These are phyloP conservation scores for Melopsittacus undulatus DNA, from an alignment of 2,797 vertebrate genomes.

Conservation along the genomic window DNA sequence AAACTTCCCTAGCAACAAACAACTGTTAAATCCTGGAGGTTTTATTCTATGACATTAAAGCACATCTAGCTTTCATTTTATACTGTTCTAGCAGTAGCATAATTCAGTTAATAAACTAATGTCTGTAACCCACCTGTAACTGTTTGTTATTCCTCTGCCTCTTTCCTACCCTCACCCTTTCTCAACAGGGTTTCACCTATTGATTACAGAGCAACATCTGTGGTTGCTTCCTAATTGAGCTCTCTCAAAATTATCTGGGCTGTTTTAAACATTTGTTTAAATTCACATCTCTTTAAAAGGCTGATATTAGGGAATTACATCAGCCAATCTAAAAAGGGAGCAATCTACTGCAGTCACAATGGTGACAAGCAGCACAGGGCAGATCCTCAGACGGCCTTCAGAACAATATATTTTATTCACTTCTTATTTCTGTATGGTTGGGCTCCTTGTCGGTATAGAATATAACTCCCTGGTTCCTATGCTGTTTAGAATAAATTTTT, in stretches of 20 bases:
- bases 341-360: background rate
- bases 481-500: background rate
- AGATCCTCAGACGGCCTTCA: background rate
- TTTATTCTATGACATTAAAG: background rate
- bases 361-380: background rate
- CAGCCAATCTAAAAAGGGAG: background rate
- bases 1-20: slow-evolving; percentile 22
- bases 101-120: background rate
- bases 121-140: background rate
- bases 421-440: background rate
- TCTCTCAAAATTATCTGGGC: background rate
- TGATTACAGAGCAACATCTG: background rate
- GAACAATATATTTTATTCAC: background rate
- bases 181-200: background rate
- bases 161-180: background rate
- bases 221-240: background rate
- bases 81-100: background rate
- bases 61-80: background rate
- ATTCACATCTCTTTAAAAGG: background rate
- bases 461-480: background rate
- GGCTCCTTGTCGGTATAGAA: background rate
- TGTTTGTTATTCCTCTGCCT: background rate
- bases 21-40: background rate
- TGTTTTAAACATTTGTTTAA: background rate
- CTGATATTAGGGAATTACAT: background rate